A percentile compares a stretch with the other conserved stretches of the same genome.
Evolutionary conservation across 2,113 vertebrate genomes (phyloP).

Genomic region (Taurulus bubalis): DNA sequence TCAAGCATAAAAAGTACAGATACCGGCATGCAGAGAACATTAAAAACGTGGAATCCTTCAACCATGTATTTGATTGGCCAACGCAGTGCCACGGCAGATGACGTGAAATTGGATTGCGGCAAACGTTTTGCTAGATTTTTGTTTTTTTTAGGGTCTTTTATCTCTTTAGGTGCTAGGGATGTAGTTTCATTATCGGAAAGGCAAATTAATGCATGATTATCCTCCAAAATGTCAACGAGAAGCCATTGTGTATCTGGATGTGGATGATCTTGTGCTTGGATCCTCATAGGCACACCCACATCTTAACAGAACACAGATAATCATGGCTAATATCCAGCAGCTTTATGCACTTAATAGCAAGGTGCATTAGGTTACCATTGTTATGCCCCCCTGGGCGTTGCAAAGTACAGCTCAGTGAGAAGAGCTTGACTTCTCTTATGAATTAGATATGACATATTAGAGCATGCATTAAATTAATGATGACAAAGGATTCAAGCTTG

Average conservation of each 20-base stretch:
- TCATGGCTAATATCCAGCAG: constrained; percentile 31
- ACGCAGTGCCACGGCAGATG: not conserved
- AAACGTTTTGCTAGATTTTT: not conserved
- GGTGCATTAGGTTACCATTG: constrained; percentile 54
- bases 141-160: not conserved
- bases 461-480: constrained; percentile 70
- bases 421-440: constrained; percentile 67
- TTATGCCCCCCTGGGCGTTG: constrained; percentile 48
- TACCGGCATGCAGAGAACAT: not conserved
- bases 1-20: not conserved
- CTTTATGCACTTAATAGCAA: constrained; percentile 49
- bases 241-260: not conserved
- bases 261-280: constrained; percentile 1
- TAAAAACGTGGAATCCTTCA: not conserved
- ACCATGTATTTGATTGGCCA: not conserved
- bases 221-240: not conserved
- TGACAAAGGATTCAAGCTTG: constrained; percentile 59
- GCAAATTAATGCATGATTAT: not conserved
- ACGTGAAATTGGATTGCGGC: not conserved
- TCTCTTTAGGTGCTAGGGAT: not conserved
- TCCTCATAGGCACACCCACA: constrained; percentile 10
- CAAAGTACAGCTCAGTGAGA: constrained; percentile 54
- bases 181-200: not conserved
- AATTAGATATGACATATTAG: constrained; percentile 80
- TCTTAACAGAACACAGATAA: constrained; percentile 31